Conservation (phyloP, 1,140 invertebrate species). For the Leptinotarsa texana region DNA sequence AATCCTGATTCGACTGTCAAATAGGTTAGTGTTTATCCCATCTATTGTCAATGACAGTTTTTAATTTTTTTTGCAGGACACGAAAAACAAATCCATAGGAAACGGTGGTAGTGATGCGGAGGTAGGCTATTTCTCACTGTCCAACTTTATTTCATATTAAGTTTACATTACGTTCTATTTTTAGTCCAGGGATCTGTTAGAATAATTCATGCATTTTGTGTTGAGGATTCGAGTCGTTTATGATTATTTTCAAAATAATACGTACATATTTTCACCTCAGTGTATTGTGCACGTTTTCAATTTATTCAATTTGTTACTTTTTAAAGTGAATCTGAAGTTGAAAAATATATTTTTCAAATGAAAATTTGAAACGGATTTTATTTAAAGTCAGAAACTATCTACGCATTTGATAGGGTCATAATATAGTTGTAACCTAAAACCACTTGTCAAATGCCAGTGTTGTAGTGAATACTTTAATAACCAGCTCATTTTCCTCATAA, state of each 20-base stretch:
- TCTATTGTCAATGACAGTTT: slow-evolving; percentile 32
- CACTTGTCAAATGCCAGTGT: background rate
- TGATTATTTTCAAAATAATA: slow-evolving; percentile 8
- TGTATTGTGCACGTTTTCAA: background rate
- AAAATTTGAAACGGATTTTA: background rate
- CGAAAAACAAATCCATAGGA: slow-evolving; percentile 46
- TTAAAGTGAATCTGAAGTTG: no score
- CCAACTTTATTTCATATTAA: slow-evolving; percentile 24
- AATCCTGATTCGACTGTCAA: slow-evolving; percentile 36
- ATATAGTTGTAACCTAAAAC: slow-evolving; percentile 6
- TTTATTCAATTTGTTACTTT: background rate
- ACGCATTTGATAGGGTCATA: background rate
- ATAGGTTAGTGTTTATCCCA: slow-evolving; percentile 40
- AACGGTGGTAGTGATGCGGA: slow-evolving; percentile 49
- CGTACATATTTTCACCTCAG: background rate
- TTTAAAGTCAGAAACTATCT: background rate
- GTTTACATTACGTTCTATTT: slow-evolving; percentile 36
- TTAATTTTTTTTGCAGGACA: slow-evolving; percentile 46
- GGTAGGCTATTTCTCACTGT: slow-evolving; percentile 41
- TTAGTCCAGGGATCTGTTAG: slow-evolving; percentile 35
- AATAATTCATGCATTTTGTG: slow-evolving; percentile 21
- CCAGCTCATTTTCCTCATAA: background rate
- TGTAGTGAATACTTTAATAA: background rate
- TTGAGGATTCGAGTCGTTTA: background rate
- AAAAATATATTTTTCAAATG: no score